phyloP scores from a whole-genome alignment of 2,888 invertebrate genomes.

The Andrena flavipes region DNA sequence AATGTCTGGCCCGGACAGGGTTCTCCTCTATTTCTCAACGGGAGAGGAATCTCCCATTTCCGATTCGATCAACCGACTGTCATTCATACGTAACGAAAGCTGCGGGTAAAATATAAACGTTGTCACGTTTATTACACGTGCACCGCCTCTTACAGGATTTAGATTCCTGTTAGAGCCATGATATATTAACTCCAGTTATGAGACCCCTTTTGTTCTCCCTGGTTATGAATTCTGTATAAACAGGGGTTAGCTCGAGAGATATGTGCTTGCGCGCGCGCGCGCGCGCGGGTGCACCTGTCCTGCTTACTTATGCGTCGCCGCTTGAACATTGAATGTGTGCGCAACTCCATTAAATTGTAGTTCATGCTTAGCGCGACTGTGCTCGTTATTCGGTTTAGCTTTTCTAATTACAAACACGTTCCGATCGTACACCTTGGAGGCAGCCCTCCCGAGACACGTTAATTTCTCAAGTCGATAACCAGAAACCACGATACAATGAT shows the following conservation, averaged over 20 bases:
- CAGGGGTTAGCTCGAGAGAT: slow-evolving; percentile 43
- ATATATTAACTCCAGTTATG: slow-evolving; percentile 59
- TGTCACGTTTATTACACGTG: slow-evolving; percentile 41
- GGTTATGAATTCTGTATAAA: slow-evolving; percentile 63
- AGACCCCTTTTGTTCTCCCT: slow-evolving; percentile 60
- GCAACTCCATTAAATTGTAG: slow-evolving; percentile 43
- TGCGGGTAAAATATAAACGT: slow-evolving; percentile 5
- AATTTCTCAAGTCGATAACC: not conserved
- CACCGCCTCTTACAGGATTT: slow-evolving; percentile 35
- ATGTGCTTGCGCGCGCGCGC: slow-evolving; percentile 9
- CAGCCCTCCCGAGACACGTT: not conserved
- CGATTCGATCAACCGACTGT: not conserved
- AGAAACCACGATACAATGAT: not conserved
- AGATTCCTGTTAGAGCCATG: slow-evolving; percentile 46
- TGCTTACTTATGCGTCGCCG: slow-evolving; percentile 26
- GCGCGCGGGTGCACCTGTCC: not conserved
- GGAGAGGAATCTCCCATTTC: not conserved
- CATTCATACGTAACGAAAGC: not conserved
- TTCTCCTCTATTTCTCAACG: no score
- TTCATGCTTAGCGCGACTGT: slow-evolving; percentile 6
- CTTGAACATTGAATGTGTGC: slow-evolving; percentile 34
- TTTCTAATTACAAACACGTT: slow-evolving; percentile 29
- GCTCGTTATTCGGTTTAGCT: slow-evolving; percentile 6
- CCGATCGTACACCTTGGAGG: slow-evolving; percentile 5
- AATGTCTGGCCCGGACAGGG: not conserved